Percentiles rank a stretch among this genome's conserved stretches.
These are phyloP conservation scores for Autographa pulchrina DNA, from an alignment of 2,888 invertebrate genomes.

Conservation along the genomic window DNA sequence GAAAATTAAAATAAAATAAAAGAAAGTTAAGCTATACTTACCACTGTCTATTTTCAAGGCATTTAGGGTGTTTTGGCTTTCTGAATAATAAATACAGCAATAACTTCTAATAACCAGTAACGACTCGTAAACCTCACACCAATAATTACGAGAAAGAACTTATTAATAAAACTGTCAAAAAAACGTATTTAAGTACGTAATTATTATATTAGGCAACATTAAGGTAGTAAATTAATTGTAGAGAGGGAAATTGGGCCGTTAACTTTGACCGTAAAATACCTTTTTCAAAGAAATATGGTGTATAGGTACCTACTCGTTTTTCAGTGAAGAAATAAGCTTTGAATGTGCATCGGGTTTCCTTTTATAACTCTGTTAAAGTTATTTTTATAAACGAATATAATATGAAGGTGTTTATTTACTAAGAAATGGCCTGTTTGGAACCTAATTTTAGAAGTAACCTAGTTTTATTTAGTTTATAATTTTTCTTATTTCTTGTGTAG, in stretches of 20 bases:
- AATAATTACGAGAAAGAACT: conserved; percentile 27
- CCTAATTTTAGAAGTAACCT: too few species aligned
- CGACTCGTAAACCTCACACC: conserved; percentile 27
- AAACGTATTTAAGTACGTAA: conserved; percentile 38
- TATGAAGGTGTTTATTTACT: conserved; percentile 9
- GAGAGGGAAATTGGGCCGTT: conserved; percentile 36
- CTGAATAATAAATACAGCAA: neutral
- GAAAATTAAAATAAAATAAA: too few species aligned
- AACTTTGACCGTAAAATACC: conserved; percentile 28
- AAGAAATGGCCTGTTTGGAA: neutral
- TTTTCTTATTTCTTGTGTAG: too few species aligned
- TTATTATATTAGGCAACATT: conserved; percentile 47
- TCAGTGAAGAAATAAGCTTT: conserved; percentile 10
- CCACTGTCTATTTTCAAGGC: neutral
- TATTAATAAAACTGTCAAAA: conserved; percentile 24
- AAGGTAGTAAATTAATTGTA: conserved; percentile 46
- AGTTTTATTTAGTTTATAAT: too few species aligned
- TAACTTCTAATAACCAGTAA: conserved; percentile 25
- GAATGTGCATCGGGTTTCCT: conserved; percentile 28
- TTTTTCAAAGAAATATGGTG: conserved; percentile 31
- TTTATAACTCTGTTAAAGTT: conserved; percentile 37
- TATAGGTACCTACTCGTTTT: conserved; percentile 14
- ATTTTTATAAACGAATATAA: conserved; percentile 18
- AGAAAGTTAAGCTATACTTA: too few species aligned
- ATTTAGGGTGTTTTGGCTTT: neutral